A percentile compares a stretch with the other conserved stretches of the same genome.
Evolutionary conservation across 1,140 invertebrate species (phyloP).

Genomic region (Neuroterus valhalla): DNA sequence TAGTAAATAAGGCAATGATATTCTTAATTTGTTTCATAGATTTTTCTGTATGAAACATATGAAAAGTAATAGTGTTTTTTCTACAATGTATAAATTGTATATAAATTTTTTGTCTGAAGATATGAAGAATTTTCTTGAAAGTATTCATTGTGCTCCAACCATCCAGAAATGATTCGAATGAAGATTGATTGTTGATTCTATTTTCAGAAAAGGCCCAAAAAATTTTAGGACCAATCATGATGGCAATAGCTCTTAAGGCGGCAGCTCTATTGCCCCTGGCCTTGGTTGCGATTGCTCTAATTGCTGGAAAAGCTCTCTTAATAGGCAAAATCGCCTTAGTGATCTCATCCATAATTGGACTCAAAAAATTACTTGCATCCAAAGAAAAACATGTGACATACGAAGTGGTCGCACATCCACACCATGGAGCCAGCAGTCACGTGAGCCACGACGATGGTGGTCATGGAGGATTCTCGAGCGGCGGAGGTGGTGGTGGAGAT

Average conservation of each 20-base stretch:
- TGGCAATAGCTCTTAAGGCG: constrained; percentile 84
- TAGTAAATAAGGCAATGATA: too few species aligned
- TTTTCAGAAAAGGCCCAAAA: constrained; percentile 83
- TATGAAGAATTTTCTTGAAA: too few species aligned
- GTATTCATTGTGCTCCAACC: too few species aligned
- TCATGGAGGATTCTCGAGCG: constrained; percentile 76
- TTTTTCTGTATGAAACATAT: too few species aligned
- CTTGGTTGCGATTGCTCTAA: constrained; percentile 86
- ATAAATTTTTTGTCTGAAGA: neutral
- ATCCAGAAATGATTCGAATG: neutral
- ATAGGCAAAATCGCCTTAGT: constrained; percentile 90
- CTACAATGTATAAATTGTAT: neutral
- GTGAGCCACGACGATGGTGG: constrained; percentile 80
- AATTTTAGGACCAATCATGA: constrained; percentile 84
- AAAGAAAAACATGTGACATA: constrained; percentile 87
- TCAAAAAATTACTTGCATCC: constrained; percentile 84
- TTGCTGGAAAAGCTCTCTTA: constrained; percentile 88
- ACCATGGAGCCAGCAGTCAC: constrained; percentile 80
- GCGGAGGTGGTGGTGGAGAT: constrained; percentile 73
- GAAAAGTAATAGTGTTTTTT: too few species aligned
- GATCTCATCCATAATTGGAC: constrained; percentile 85
- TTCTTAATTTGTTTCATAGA: too few species aligned
- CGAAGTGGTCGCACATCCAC: constrained; percentile 88
- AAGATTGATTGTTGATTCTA: neutral
- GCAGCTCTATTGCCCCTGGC: constrained; percentile 85